phyloP scores from a whole-genome alignment of 2,113 vertebrate species.

The Panthera uncia region DNA sequence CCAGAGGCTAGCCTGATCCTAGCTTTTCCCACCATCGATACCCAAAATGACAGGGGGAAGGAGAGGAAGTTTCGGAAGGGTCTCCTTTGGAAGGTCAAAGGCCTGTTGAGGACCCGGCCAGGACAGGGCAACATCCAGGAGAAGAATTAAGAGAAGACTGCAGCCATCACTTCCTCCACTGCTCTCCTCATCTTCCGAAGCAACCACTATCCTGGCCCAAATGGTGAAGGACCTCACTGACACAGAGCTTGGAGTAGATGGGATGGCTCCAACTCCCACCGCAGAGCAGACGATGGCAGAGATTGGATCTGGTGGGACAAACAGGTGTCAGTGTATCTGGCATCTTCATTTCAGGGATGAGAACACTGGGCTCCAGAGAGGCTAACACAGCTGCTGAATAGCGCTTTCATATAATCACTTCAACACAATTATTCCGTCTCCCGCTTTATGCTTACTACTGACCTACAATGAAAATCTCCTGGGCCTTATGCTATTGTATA shows the following conservation, averaged over 20 bases:
- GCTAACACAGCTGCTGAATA: background rate
- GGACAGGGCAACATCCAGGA: background rate
- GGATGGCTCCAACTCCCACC: accelerated
- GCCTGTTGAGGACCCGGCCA: background rate
- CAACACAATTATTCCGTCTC: background rate
- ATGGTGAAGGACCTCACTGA: background rate
- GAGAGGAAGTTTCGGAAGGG: background rate
- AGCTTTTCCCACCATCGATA: background rate
- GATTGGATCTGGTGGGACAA: background rate
- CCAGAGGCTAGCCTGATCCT: too few species aligned
- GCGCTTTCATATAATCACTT: background rate
- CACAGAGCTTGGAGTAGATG: background rate
- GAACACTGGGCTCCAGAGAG: background rate
- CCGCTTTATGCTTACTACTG: background rate
- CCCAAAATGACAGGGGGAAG: background rate
- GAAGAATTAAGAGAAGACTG: background rate
- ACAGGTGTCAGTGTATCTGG: accelerated
- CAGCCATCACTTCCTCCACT: background rate
- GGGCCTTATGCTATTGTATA: background rate
- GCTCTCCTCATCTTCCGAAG: background rate
- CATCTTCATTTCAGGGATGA: background rate
- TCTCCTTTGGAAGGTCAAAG: background rate
- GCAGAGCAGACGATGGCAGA: background rate
- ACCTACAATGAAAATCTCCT: background rate
- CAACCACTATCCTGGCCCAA: too few species aligned